Evolutionary conservation across 2,113 vertebrate species (phyloP).

Genomic region (Engystomops pustulosus): DNA sequence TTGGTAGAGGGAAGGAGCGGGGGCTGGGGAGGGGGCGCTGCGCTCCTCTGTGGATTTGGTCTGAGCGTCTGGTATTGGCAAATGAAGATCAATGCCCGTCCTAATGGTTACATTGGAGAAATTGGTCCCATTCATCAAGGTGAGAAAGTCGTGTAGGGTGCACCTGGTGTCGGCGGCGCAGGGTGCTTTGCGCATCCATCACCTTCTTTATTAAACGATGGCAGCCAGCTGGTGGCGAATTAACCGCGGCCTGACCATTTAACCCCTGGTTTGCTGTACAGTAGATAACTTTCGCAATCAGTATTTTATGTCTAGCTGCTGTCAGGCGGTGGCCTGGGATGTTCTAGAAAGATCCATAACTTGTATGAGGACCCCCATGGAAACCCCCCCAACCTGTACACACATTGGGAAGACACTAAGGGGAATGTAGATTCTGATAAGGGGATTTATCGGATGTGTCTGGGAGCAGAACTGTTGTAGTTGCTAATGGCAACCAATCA

Average conservation of each 20-base stretch:
- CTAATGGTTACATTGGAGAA: constrained; percentile 35
- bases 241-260: not conserved
- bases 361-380: no score
- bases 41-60: not conserved
- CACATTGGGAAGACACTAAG: no score
- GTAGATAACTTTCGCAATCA: no score
- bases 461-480: no score
- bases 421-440: no score
- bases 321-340: no score
- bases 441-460: no score
- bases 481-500: no score
- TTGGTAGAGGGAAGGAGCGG: not conserved
- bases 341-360: no score
- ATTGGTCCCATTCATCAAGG: constrained; percentile 53
- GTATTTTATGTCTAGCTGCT: not conserved
- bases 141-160: constrained; percentile 42
- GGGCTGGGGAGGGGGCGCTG: not conserved
- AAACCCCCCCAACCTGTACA: no score
- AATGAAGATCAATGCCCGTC: constrained; percentile 51
- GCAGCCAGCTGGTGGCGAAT: constrained; percentile 12
- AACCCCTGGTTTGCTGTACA: not conserved
- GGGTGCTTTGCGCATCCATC: constrained; percentile 36
- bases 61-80: constrained; percentile 6
- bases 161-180: constrained; percentile 26
- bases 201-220: constrained; percentile 42